These are phyloP conservation scores for Tetranychus truncatus DNA, from an alignment of 2,888 invertebrate species.

Conservation along the genomic window DNA sequence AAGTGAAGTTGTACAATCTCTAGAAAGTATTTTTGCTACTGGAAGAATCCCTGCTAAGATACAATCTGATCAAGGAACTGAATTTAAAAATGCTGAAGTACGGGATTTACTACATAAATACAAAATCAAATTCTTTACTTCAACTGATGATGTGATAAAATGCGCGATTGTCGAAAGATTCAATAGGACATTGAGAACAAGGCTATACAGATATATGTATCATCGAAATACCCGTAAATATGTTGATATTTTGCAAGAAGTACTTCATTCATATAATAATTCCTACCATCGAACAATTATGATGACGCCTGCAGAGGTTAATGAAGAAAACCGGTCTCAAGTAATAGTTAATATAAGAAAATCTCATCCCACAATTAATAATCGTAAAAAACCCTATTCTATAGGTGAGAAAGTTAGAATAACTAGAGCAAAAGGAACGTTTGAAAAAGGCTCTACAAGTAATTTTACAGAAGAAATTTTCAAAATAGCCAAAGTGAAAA, in stretches of 20 bases:
- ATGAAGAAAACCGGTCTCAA: background rate
- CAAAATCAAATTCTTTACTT: slow-evolving; percentile 22
- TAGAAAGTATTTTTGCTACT: background rate
- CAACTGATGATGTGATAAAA: slow-evolving; percentile 28
- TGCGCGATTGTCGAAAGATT: slow-evolving; percentile 29
- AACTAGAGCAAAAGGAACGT: background rate
- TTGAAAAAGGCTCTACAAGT: background rate
- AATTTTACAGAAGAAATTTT: background rate
- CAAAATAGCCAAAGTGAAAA: background rate
- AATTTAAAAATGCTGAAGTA: slow-evolving; percentile 24
- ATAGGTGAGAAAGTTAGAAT: background rate
- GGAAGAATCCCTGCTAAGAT: slow-evolving; percentile 8
- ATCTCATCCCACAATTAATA: background rate
- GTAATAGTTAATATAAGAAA: background rate
- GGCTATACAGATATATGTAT: slow-evolving; percentile 28
- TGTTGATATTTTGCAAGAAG: background rate
- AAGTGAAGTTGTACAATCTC: slow-evolving; percentile 7
- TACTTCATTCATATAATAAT: background rate
- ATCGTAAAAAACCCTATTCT: background rate
- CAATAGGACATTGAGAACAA: slow-evolving; percentile 28
- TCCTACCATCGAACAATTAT: slow-evolving; percentile 1
- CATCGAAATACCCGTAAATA: slow-evolving; percentile 23
- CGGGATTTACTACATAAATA: background rate
- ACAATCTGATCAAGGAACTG: slow-evolving; percentile 25
- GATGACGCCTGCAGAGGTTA: background rate